Base-by-base conservation (phyloP, 2,113 vertebrate genomes). In the Xyrauchen texanus region DNA sequence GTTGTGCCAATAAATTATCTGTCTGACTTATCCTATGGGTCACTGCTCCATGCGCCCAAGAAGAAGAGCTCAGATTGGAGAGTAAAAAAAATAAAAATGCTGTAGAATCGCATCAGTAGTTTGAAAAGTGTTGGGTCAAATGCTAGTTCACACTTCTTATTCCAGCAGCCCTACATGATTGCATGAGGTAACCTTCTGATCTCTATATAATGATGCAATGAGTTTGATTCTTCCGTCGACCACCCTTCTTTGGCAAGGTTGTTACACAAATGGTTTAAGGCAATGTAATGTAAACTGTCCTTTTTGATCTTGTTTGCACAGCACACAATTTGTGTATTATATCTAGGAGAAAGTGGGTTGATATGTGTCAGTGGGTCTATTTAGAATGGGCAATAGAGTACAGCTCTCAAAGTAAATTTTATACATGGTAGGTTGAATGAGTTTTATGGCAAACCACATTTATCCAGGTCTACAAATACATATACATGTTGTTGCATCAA, bases 161-260 rank as follows among this genome's bases (percentile, higher is more conserved):
- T 45, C 34, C 51, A n/a, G 44, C 12, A 8, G 21, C 49, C 13
- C 74, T 53, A 62, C 74, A 76, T 76, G 62, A 76, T 76, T 76
- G 74, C 74, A 76, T 76, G 61, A 65, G 46, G 47, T 55, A 52
- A 76, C 74, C 62, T 76, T 65, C 16, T 76, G 74, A 66, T 76
- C 60, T 52, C 61, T 62, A 65, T 76, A 65, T 76, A 66, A 65
- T 7, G 21, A 65, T 76, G 74, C 62, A 65, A 52, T 63, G 60
- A 66, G 62, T 62, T 76, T 53, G 21, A 55, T 11, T 45, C 65
- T 74, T 63, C 45, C 45, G 49, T 62, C 51, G 34, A 34, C 71
- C 46, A 61, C n/a, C 49, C 12, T 76, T 44, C 60, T 76, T 65
- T 64, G 61, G 49, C 73, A 52, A 53, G 62, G 47, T 65, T 63